phyloP scores from a whole-genome alignment of 2,113 vertebrate species.

The Myotis brandtii region DNA sequence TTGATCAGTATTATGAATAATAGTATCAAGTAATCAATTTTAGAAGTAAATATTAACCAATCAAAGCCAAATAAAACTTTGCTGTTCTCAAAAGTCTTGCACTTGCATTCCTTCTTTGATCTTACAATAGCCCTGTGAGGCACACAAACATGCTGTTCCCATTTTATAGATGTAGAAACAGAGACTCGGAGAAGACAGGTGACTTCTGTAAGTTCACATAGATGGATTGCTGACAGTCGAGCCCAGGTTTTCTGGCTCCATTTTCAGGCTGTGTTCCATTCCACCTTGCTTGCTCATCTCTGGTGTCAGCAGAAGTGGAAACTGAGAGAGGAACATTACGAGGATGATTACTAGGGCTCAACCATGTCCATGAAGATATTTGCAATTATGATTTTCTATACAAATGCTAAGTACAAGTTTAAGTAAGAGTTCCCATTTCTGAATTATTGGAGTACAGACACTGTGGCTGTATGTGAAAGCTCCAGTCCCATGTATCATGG shows the following conservation, averaged over 20 bases:
- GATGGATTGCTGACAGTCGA: not conserved
- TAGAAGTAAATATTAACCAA: not conserved
- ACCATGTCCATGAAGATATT: not conserved
- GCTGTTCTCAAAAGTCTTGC: not conserved
- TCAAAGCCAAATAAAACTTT: not conserved
- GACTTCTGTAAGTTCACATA: not conserved
- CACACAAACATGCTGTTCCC: not conserved
- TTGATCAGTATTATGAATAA: not conserved
- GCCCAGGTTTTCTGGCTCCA: not conserved
- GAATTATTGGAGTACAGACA: not conserved
- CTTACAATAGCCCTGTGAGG: not conserved
- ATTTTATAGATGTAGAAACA: not conserved
- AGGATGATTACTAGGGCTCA: not conserved
- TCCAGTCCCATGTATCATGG: not conserved
- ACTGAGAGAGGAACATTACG: not conserved
- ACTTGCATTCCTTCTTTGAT: not conserved
- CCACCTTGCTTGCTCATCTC: not conserved
- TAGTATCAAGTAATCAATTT: not conserved
- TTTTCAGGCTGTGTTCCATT: not conserved
- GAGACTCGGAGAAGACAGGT: not conserved
- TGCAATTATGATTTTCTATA: not conserved
- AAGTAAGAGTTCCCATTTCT: constrained; percentile 18
- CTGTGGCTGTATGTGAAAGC: not conserved
- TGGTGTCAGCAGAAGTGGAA: not conserved
- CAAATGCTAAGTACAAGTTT: not conserved